Conservation (phyloP, 2,113 vertebrate species). For the Ochotona princeps region DNA sequence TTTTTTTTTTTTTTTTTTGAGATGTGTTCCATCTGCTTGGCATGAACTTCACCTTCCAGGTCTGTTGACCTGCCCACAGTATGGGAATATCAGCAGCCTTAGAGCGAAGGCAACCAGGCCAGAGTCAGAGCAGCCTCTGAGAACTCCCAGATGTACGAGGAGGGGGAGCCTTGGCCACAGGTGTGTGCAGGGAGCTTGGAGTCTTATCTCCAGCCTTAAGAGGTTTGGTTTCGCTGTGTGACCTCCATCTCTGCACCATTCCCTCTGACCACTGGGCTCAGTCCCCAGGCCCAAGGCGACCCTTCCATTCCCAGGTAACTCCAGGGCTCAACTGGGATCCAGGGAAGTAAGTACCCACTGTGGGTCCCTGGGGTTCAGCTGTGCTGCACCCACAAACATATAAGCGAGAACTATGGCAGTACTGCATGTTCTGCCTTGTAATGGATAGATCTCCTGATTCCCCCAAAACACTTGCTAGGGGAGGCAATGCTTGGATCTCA, state of each 20-base stretch:
- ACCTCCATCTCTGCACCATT: background rate
- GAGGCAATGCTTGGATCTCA: background rate
- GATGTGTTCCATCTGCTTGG: slow-evolving; percentile 12
- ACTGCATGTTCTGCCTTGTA: background rate
- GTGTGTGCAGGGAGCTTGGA: background rate
- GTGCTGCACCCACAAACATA: background rate
- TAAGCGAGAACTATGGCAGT: too few species aligned
- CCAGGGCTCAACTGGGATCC: background rate
- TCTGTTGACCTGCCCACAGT: background rate
- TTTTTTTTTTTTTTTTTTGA: too few species aligned
- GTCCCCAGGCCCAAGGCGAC: background rate
- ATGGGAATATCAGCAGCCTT: background rate
- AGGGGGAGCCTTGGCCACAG: fast-evolving
- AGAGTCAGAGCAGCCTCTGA: background rate
- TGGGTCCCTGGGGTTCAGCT: background rate
- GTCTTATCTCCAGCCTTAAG: background rate
- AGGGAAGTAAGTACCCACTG: too few species aligned
- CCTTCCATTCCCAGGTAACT: background rate
- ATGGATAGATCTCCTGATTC: background rate
- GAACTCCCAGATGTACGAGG: fast-evolving
- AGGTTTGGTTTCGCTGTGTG: background rate
- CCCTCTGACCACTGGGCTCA: background rate
- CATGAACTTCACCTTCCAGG: slow-evolving; percentile 33
- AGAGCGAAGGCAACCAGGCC: too few species aligned
- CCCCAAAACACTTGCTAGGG: background rate